These are phyloP conservation scores for Samia ricini DNA, from an alignment of 1,140 invertebrate genomes.

Conservation along the genomic window DNA sequence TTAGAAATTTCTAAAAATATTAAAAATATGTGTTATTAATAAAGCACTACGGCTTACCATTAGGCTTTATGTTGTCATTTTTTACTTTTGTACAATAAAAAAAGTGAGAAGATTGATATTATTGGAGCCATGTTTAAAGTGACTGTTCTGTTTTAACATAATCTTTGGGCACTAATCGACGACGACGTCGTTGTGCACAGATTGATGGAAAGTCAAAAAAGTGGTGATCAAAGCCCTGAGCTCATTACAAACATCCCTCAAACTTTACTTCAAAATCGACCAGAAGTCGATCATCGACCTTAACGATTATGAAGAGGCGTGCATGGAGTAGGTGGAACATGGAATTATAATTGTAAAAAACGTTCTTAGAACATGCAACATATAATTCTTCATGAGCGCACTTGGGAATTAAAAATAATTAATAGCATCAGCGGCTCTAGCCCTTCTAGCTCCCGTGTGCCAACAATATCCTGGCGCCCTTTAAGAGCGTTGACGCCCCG, in stretches of 20 bases:
- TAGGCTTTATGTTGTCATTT: too few relatives aligned
- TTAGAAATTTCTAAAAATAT: too few relatives aligned
- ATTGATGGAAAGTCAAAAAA: constrained; percentile 17
- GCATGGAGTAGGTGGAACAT: constrained; percentile 8
- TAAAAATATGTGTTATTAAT: too few relatives aligned
- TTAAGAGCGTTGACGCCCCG: too few relatives aligned
- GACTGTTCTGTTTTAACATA: not conserved
- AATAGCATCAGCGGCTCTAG: too few relatives aligned
- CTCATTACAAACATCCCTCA: constrained; percentile 21
- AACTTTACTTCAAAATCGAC: constrained; percentile 22
- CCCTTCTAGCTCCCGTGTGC: too few relatives aligned
- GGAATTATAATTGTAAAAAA: not conserved
- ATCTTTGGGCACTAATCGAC: not conserved
- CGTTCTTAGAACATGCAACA: too few relatives aligned
- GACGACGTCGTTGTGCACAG: constrained; percentile 1
- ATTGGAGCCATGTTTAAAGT: not conserved
- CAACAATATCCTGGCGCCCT: too few relatives aligned
- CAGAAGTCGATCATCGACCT: constrained; percentile 34
- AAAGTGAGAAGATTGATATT: too few relatives aligned
- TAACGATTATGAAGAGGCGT: constrained; percentile 34
- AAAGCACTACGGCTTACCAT: too few relatives aligned
- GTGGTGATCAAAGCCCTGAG: constrained; percentile 18
- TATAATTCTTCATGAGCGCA: not conserved
- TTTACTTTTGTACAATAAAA: too few relatives aligned
- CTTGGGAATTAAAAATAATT: not conserved